A percentile compares a stretch with the other conserved stretches of the same genome.
Evolutionary conservation across 2,888 invertebrate genomes (phyloP).

Genomic region (Zygogramma bicolorata): DNA sequence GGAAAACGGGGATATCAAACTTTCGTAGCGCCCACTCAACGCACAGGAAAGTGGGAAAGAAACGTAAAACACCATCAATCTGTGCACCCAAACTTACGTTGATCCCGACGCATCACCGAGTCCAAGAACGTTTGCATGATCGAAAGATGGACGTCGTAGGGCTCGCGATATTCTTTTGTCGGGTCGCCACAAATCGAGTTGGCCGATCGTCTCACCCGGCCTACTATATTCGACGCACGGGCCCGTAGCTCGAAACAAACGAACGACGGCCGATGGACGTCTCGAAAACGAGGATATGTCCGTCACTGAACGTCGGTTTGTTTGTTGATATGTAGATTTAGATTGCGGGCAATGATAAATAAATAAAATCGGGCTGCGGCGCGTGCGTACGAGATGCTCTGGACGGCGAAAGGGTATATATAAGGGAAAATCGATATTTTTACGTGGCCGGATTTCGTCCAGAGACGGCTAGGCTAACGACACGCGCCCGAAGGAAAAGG

Average conservation of each 20-base stretch:
- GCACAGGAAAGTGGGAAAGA: conserved; percentile 21
- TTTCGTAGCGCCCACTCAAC: conserved; percentile 30
- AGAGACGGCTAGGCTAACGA: background rate
- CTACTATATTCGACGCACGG: conserved; percentile 31
- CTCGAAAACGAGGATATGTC: background rate
- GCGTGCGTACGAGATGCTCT: conserved; percentile 9
- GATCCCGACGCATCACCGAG: conserved; percentile 42
- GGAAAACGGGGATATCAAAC: too few relatives aligned
- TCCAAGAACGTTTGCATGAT: conserved; percentile 40
- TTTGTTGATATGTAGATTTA: background rate
- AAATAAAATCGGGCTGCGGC: conserved; percentile 24
- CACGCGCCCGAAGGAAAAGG: too few relatives aligned
- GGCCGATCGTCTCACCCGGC: conserved; percentile 20
- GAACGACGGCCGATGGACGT: background rate
- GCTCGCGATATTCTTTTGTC: too few relatives aligned
- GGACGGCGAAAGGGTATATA: background rate
- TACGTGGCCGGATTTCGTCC: background rate
- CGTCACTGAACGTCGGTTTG: background rate
- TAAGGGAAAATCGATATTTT: conserved; percentile 21
- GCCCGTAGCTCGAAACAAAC: conserved; percentile 16
- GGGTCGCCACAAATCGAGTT: too few relatives aligned
- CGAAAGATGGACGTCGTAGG: conserved; percentile 13
- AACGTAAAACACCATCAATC: conserved; percentile 22
- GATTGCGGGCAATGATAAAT: conserved; percentile 16
- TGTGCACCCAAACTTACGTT: conserved; percentile 45